Base-by-base conservation (phyloP, 2,113 vertebrate genomes). In the Marmota flaviventris region DNA sequence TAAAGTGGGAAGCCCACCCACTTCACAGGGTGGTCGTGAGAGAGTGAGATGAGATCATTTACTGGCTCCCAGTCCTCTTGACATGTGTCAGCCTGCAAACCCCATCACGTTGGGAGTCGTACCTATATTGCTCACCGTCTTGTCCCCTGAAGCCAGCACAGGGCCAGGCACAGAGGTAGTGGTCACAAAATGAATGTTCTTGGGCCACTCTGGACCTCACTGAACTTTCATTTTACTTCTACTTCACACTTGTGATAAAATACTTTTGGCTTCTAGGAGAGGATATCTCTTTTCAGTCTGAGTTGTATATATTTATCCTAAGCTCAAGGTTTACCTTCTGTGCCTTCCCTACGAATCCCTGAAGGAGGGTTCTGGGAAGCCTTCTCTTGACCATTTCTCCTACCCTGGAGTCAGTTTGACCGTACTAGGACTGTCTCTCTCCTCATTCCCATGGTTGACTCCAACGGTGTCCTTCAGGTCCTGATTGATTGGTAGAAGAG, bases 91-190 rank as follows among this genome's bases (percentile, higher is more conserved):
- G 56, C 10, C 63, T n/a, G 11, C 20, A 32, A 48, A 22, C 29
- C 34, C 3, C n/a, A 29, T 0, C 8, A n/a, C 25, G n/a, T n/a
- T 56, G 69, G 61, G 11, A 87, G 11, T 37, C 29, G 2, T 3
- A 1, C n/a, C 16, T 32, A 8, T 3, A 0, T 58, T 24, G 20
- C 32, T 67, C 34, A 48, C 27, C 14, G 2, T 18, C 5, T 4
- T 34, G 34, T 86, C 81, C 56, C 32, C 61, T 39, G 83, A 17
- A 67, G 18, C 34, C 32, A 70, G 51, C 34, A 10, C 45, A 39
- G 67, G 20, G 29, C 20, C 70, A 73, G 45, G 32, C 4, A 1
- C 2, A 4, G 0, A 11, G 22, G 1, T 4, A 4, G 45, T 61
- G 18, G 72, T 84, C 37, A 53, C 25, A 32, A 76, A 76, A 76